Conservation (phyloP, 1,140 invertebrate species). For the Drosophila kurseongensis region DNA sequence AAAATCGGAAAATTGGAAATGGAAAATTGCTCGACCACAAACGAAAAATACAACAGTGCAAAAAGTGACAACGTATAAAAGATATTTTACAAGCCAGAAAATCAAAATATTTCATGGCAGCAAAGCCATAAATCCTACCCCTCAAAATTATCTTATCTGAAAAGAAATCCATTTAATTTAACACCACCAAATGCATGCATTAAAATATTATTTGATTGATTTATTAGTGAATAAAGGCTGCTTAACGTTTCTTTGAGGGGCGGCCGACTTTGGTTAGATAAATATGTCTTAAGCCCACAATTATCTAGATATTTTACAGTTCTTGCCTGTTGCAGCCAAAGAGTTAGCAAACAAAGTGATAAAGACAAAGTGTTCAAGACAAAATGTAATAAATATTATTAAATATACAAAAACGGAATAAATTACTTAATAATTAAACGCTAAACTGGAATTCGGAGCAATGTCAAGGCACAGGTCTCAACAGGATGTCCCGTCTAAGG, state of each 20-base stretch:
- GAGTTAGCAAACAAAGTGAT: slow-evolving; percentile 63
- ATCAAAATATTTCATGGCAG: slow-evolving; percentile 6
- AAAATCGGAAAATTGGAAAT: slow-evolving; percentile 33
- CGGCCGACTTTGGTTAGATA: slow-evolving; percentile 19
- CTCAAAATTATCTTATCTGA: slow-evolving; percentile 26
- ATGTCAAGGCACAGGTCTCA: slow-evolving; percentile 36
- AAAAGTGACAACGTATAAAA: slow-evolving; percentile 4
- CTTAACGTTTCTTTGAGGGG: slow-evolving; percentile 11
- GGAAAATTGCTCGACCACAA: slow-evolving; percentile 17
- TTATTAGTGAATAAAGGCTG: slow-evolving; percentile 33
- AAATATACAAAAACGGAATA: slow-evolving; percentile 49
- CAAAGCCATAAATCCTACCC: slow-evolving; percentile 5
- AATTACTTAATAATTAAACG: slow-evolving; percentile 28
- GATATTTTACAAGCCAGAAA: neutral
- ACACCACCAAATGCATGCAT: slow-evolving; percentile 56
- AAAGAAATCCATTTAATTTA: slow-evolving; percentile 33
- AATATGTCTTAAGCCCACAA: slow-evolving; percentile 29
- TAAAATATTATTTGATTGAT: slow-evolving; percentile 75
- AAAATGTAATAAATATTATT: slow-evolving; percentile 72
- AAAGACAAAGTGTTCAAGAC: slow-evolving; percentile 80
- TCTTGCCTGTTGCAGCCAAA: slow-evolving; percentile 65
- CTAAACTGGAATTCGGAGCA: slow-evolving; percentile 31
- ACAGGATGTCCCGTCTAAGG: slow-evolving; percentile 64
- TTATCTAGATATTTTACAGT: slow-evolving; percentile 65
- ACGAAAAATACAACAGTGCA: slow-evolving; percentile 2